These are phyloP conservation scores for Apogon hyalosoma DNA, from an alignment of 2,797 vertebrate species.

Conservation along the genomic window DNA sequence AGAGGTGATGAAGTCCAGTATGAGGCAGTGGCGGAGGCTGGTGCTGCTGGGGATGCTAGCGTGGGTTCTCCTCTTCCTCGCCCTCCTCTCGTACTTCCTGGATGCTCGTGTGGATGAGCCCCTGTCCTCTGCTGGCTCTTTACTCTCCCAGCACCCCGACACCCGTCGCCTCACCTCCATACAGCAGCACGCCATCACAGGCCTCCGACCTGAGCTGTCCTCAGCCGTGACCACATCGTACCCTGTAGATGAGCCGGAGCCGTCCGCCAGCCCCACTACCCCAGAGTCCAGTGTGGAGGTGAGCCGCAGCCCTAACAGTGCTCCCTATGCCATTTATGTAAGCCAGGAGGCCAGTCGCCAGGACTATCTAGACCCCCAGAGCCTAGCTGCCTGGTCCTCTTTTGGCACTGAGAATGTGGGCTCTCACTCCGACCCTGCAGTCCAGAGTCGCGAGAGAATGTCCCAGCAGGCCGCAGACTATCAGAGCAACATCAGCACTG, in stretches of 20 bases:
- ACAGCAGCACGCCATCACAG: conserved; percentile 85
- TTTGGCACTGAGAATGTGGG: conserved; percentile 81
- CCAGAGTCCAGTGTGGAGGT: conserved; percentile 71
- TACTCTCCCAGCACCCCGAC: conserved; percentile 88
- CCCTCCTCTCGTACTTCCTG: conserved; percentile 94
- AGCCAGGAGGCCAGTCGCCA: conserved; percentile 73
- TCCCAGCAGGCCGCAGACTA: conserved; percentile 71
- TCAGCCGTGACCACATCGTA: conserved; percentile 50
- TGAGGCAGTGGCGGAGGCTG: conserved; percentile 92
- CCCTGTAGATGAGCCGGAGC: conserved; percentile 63
- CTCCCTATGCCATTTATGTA: conserved; percentile 59
- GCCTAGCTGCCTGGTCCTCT: conserved; percentile 84
- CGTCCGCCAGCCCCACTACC: conserved; percentile 52
- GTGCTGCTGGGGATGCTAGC: conserved; percentile 92
- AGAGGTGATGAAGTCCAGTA: conserved; percentile 83
- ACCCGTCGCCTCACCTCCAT: conserved; percentile 89
- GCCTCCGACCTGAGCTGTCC: conserved; percentile 80
- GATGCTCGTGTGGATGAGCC: conserved; percentile 89
- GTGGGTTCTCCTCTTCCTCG: conserved; percentile 94
- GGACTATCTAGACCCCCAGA: conserved; percentile 79
- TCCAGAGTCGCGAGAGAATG: conserved; percentile 71
- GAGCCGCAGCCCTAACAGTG: conserved; percentile 70
- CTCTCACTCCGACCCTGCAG: conserved; percentile 61
- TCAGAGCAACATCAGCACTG: conserved; percentile 66
- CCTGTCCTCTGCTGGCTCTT: conserved; percentile 85